Conservation (phyloP, 2,888 invertebrate species). For the Synergus umbraculus region DNA sequence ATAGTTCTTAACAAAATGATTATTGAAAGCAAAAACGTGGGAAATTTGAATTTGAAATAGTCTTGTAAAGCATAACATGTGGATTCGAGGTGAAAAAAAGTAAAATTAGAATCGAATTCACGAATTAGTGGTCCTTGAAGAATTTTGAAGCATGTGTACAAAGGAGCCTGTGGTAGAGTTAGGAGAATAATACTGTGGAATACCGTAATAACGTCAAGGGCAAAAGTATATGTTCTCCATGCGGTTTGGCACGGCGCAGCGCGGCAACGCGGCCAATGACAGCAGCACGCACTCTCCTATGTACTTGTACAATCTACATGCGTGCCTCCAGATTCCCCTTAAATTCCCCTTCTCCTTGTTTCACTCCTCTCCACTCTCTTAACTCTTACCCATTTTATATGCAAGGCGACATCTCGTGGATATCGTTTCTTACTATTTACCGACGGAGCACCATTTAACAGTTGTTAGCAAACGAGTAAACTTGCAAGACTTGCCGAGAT, state of each 20-base stretch:
- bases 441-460: background rate
- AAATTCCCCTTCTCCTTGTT: background rate
- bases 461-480: background rate
- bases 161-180: background rate
- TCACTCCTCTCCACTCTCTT: background rate
- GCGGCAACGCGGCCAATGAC: slow-evolving; percentile 59
- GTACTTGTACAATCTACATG: background rate
- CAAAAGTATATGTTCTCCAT: slow-evolving; percentile 52
- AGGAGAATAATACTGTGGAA: background rate
- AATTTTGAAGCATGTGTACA: background rate
- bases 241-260: slow-evolving; percentile 17
- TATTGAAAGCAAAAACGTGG: background rate
- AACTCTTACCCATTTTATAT: background rate
- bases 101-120: background rate
- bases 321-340: background rate
- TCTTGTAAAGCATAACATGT: background rate
- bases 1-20: no score
- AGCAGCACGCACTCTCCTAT: slow-evolving; percentile 51
- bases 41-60: background rate
- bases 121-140: background rate
- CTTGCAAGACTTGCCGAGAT: background rate
- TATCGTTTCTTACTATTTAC: background rate
- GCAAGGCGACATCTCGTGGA: background rate
- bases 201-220: slow-evolving; percentile 63
- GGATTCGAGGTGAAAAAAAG: background rate